Evolutionary conservation across 2,113 vertebrate genomes (phyloP), one percentile per base, ranked within the genome.

Genomic region (Notarius quadriscutis): DNA sequence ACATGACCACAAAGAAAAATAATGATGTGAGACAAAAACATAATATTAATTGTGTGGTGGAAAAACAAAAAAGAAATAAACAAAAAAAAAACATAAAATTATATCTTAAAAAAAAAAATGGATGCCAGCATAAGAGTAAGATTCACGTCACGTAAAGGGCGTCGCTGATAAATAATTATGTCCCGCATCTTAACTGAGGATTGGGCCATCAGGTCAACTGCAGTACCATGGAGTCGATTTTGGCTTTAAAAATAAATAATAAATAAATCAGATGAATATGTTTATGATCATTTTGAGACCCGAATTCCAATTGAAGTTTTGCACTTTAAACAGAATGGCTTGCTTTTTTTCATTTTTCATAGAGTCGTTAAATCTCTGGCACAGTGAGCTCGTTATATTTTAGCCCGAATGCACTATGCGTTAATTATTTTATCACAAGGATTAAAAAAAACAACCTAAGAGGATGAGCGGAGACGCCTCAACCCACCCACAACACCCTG

Each of bases 381-480:
- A 84, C 63, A 11, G 75, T 30, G 7, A 86, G 75, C 87, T 90
- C 89, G 81, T 86, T 90, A 86, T 34, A 84, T 88, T 86, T 86
- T 69, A 81, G 67, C 75, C 78, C 50, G 53, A 60, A 86, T 85
- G 71, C 63, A 51, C 84, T 34, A 63, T 18, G 63, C 58, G 1
- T 88, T 90, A 87, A 90, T 90, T 88, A 90, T 90, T 90, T 90
- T 48, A 90, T 90, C 89, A 88, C 82, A 90, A 88, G 87, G 62
- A 72, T 84, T 81, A 84, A 60, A 88, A 41, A 86, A 22, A 83
- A 48, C 78, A 88, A 86, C 80, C 84, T 63, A 58, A 81, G 81
- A 83, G 67, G 77, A 80, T 62, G 20, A 17, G 74, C 14, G 1
- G 81, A 80, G 67, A n/a, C 18, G 48, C 50, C 25, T 67, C 25